Evolutionary conservation across 2,113 vertebrate genomes (phyloP).

Genomic region (Notechis scutatus): DNA sequence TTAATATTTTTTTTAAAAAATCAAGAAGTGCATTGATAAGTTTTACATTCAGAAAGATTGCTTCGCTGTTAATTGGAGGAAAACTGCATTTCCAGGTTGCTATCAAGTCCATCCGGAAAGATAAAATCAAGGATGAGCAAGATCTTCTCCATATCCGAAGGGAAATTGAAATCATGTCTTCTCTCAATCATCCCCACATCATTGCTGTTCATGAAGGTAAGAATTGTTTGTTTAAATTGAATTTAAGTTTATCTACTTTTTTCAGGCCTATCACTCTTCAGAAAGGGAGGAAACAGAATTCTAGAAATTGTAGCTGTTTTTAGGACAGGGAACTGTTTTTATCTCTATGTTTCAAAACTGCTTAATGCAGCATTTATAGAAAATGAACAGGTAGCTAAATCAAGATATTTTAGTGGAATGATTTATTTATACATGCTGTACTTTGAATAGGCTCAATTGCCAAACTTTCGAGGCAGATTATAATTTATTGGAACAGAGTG

Average conservation of each 20-base stretch:
- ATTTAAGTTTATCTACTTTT: background rate
- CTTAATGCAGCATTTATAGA: background rate
- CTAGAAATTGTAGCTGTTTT: background rate
- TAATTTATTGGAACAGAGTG: background rate
- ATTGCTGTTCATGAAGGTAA: slow-evolving; percentile 94
- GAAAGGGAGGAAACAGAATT: background rate
- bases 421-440: background rate
- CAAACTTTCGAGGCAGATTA: background rate
- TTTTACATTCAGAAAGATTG: background rate
- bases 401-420: background rate
- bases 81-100: slow-evolving; percentile 75
- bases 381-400: background rate
- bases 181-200: slow-evolving; percentile 93
- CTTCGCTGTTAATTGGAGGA: background rate
- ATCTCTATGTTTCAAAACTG: background rate
- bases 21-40: background rate
- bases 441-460: background rate
- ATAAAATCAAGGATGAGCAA: slow-evolving; percentile 93
- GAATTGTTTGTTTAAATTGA: background rate
- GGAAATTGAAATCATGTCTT: slow-evolving; percentile 98
- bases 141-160: slow-evolving; percentile 91
- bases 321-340: background rate
- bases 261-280: background rate
- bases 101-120: slow-evolving; percentile 94
- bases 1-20: background rate